Evolutionary conservation across 2,888 invertebrate species (phyloP), one percentile per base, ranked within the genome.

Genomic region (Phortica magna): DNA sequence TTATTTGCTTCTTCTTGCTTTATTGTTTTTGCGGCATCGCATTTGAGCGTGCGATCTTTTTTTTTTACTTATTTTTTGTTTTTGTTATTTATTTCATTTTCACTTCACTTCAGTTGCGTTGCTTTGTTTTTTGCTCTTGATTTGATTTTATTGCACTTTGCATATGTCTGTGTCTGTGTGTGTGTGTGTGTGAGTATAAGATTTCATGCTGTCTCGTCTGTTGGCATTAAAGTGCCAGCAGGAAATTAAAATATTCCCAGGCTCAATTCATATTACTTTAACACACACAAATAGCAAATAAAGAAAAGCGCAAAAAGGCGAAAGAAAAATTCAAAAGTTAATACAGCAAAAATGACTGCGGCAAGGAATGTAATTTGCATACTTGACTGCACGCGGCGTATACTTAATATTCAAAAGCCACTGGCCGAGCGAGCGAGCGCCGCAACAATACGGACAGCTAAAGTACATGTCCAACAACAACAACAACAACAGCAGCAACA

Each of bases 381-480:
- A 71, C 55, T 71, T 71, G 53, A 31, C 53, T 71, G 70, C 55
- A 71, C 70, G 53, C 55, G 70, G 70, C 70, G 70, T 71, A 71
- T 71, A 55, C 70, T 71, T 71, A 53, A 71, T 55, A 71, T 67
- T 4, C 67, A 67, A 67, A 67, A 67, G 67, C 41, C 67, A 31
- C 12, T 31, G 31, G 10, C 41, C 89, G 84, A 85, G 77, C 85
- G 81, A 83, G 43, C 43, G 7, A 43, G 14, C 85, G 88, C 88
- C 87, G 83, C 88, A 81, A 82, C 78, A 88, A 85, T 81, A 84
- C 82, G 84, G 81, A 43, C 42, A 72, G 31, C 64, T 17, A 84
- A 78, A 79, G 77, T 77, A 79, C 42, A 61, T 68, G 73, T 73
- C 61, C 73, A 68, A 64, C 42, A 68, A 41, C 68, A 68, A 61